A percentile compares a stretch with the other conserved stretches of the same genome.
Evolutionary conservation across 2,113 vertebrate genomes (phyloP).

Genomic region (Pygoscelis adeliae): DNA sequence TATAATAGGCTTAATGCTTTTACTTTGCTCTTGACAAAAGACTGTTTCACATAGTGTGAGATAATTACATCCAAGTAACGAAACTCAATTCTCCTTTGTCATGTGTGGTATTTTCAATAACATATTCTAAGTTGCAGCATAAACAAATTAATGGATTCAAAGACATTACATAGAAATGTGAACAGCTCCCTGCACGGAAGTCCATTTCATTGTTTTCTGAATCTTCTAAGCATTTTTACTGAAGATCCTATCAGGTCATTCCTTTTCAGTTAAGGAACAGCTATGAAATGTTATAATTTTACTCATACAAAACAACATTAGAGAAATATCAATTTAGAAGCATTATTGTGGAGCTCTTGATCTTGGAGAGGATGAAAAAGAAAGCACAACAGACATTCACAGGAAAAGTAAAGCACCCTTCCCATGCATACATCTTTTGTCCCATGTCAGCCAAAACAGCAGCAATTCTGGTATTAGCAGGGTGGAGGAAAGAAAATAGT

Average conservation of each 20-base stretch:
- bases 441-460: neutral
- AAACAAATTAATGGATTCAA: conserved; percentile 57
- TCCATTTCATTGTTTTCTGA: conserved; percentile 11
- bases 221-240: conserved; percentile 23
- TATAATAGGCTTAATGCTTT: conserved; percentile 60
- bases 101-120: conserved; percentile 53
- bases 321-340: neutral
- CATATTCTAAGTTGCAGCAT: conserved; percentile 45
- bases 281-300: conserved; percentile 4
- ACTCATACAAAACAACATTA: neutral
- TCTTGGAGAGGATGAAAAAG: neutral
- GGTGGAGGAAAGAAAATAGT: neutral
- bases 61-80: conserved; percentile 68
- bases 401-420: neutral
- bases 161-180: conserved; percentile 4
- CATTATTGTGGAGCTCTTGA: neutral
- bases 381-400: neutral
- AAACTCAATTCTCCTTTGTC: conserved; percentile 60
- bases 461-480: neutral
- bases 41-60: conserved; percentile 42
- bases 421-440: neutral
- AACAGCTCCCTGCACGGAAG: conserved; percentile 19
- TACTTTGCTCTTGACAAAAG: conserved; percentile 63
- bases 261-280: neutral
- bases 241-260: neutral